Evolutionary conservation across 2,888 invertebrate species (phyloP).

Genomic region (Drosophila pegasa): DNA sequence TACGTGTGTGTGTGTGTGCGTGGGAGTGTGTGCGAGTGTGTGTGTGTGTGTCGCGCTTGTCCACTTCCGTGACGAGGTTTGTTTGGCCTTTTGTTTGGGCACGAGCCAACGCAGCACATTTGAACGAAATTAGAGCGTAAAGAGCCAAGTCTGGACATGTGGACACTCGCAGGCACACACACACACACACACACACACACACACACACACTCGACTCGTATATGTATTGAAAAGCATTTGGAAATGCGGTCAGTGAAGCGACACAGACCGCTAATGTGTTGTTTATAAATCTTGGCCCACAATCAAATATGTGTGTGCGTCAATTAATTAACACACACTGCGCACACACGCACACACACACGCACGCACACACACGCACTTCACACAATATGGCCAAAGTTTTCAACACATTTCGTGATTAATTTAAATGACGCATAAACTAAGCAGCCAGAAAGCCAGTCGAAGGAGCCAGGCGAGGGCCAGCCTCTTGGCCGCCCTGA

Average conservation of each 20-base stretch:
- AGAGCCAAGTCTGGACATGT: constrained; percentile 44
- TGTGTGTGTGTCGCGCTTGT: constrained; percentile 41
- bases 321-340: constrained; percentile 65
- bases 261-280: constrained; percentile 48
- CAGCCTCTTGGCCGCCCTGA: constrained; percentile 51
- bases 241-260: constrained; percentile 52
- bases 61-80: constrained; percentile 56
- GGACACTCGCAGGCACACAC: constrained; percentile 10
- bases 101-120: constrained; percentile 44
- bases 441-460: constrained; percentile 30
- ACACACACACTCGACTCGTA: too few relatives aligned
- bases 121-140: constrained; percentile 60
- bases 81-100: constrained; percentile 37
- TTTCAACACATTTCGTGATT: constrained; percentile 75
- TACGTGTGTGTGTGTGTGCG: background rate
- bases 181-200: background rate
- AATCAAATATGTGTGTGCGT: constrained; percentile 71
- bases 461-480: constrained; percentile 7
- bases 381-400: constrained; percentile 46
- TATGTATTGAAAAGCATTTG: constrained; percentile 43
- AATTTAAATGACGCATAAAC: constrained; percentile 72
- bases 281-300: constrained; percentile 62
- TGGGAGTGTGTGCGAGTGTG: constrained; percentile 12
- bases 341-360: constrained; percentile 23
- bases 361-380: constrained; percentile 25